Evolutionary conservation across 2,113 vertebrate species (phyloP).

Genomic region (Apus apus): DNA sequence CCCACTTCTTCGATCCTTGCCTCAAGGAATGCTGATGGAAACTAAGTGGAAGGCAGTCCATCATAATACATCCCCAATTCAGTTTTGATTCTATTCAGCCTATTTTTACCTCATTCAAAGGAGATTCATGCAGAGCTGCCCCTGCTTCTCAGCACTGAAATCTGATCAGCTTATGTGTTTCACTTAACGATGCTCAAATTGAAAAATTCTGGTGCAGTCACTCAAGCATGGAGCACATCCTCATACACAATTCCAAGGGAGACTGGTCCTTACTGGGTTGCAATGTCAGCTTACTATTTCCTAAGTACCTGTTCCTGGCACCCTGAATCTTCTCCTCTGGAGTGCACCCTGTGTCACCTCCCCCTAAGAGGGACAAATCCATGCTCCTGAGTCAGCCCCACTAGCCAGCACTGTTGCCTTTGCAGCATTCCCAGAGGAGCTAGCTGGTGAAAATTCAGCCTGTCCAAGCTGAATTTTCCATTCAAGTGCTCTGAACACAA

Average conservation of each 20-base stretch:
- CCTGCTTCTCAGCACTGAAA: not conserved
- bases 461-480: not conserved
- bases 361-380: not conserved
- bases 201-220: not conserved
- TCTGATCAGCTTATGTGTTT: not conserved
- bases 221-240: not conserved
- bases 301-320: not conserved
- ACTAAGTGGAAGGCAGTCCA: not conserved
- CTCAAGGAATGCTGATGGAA: not conserved
- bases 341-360: not conserved
- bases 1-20: not conserved
- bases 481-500: not conserved
- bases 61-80: not conserved
- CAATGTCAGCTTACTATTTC: not conserved
- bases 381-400: not conserved
- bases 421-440: not conserved
- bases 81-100: not conserved
- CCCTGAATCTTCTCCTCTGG: not conserved
- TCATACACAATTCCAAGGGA: not conserved
- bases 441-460: not conserved
- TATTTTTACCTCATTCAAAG: not conserved
- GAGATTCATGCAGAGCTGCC: not conserved
- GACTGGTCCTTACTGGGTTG: rapidly evolving
- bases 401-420: not conserved
- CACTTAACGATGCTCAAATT: not conserved